phyloP scores from a whole-genome alignment of 2,113 vertebrate species.

The Urocitellus parryii region DNA sequence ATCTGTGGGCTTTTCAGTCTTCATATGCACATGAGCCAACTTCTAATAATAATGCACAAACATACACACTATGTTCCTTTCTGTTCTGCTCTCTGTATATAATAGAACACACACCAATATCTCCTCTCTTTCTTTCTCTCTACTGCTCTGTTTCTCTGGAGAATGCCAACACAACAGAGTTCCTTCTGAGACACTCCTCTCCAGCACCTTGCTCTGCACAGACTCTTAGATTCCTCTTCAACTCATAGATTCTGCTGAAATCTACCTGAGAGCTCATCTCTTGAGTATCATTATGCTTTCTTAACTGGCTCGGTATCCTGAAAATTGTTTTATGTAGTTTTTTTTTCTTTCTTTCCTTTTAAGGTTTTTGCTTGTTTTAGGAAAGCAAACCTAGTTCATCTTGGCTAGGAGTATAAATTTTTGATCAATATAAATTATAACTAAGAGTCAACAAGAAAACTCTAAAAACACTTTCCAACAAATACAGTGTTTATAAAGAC shows the following conservation, averaged over 20 bases:
- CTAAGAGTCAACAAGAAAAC: not conserved
- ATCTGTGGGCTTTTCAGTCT: not conserved
- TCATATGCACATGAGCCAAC: not conserved
- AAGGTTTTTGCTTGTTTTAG: not conserved
- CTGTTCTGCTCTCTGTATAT: not conserved
- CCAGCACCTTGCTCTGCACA: not conserved
- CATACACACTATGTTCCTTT: not conserved
- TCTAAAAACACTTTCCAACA: not conserved
- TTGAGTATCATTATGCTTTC: not conserved
- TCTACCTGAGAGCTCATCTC: not conserved
- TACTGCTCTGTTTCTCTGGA: not conserved
- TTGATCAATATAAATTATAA: not conserved
- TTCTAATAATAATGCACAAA: not conserved
- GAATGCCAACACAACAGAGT: not conserved
- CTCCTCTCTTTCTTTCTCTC: too few relatives aligned
- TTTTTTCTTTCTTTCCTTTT: not conserved
- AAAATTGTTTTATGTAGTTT: not conserved
- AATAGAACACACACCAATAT: not conserved
- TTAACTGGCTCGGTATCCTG: not conserved
- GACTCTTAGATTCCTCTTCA: not conserved
- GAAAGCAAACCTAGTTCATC: not conserved
- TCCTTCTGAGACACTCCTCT: not conserved
- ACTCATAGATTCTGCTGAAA: not conserved
- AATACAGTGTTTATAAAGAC: not conserved
- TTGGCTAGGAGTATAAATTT: not conserved